A percentile compares a stretch with the other conserved stretches of the same genome.
Conservation (phyloP, 1,140 invertebrate genomes). For the Cardiocondyla obscurior region DNA sequence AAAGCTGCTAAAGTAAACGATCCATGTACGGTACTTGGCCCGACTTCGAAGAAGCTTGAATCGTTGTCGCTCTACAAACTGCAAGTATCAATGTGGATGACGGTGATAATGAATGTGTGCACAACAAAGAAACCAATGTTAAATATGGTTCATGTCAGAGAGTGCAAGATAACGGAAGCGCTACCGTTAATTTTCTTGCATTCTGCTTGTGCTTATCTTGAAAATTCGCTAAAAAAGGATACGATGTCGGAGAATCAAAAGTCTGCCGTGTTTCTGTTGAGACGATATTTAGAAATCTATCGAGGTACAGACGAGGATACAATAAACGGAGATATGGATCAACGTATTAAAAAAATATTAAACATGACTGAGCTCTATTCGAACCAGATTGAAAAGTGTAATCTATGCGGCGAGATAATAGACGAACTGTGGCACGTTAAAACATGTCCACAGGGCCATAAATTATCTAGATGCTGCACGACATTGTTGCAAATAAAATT, state of each 20-base stretch:
- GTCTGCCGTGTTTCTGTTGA: conserved; percentile 72
- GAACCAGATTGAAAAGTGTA: conserved; percentile 71
- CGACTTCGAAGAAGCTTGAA: conserved; percentile 67
- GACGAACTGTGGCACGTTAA: conserved; percentile 71
- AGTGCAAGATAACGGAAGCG: conserved; percentile 75
- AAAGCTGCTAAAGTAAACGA: conserved; percentile 69
- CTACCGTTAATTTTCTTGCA: conserved; percentile 77
- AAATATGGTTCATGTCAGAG: conserved; percentile 49
- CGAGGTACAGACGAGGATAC: conserved; percentile 64
- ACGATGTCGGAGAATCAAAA: conserved; percentile 63
- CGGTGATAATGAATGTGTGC: conserved; percentile 73
- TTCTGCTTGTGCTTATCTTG: conserved; percentile 71
- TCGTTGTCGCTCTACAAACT: conserved; percentile 69
- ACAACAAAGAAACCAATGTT: conserved; percentile 70
- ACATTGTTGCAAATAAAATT: conserved; percentile 78
- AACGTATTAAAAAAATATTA: conserved; percentile 60
- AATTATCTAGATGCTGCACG: conserved; percentile 78
- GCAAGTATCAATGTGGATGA: conserved; percentile 77
- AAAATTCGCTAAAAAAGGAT: conserved; percentile 54
- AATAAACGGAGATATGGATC: conserved; percentile 49
- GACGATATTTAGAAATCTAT: conserved; percentile 77
- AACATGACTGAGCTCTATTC: not conserved
- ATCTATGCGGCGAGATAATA: conserved; percentile 73
- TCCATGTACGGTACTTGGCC: conserved; percentile 47
- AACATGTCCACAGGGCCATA: conserved; percentile 76